Conservation (phyloP, 1,140 invertebrate species). For the Paralvinella palmiformis region DNA sequence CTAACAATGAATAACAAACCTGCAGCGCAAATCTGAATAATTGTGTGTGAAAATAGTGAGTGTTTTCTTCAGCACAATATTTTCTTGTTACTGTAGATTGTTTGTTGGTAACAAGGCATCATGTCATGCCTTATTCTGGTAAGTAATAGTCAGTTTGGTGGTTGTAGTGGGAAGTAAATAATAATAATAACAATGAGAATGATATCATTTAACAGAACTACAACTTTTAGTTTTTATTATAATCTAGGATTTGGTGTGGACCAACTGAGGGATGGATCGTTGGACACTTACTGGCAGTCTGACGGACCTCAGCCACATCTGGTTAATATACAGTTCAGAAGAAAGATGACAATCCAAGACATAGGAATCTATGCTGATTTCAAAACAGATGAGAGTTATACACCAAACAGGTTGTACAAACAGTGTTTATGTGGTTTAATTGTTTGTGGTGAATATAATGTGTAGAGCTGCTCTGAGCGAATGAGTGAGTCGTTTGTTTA, state of each 20-base stretch:
- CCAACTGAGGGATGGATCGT: conserved; percentile 86
- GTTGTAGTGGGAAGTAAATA: neutral
- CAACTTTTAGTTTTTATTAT: no score
- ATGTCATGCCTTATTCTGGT: conserved; percentile 16
- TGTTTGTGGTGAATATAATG: no score
- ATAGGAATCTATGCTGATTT: conserved; percentile 97
- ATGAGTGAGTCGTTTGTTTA: no score
- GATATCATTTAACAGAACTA: no score
- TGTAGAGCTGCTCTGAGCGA: no score
- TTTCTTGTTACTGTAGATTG: neutral
- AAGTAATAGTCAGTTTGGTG: conserved; percentile 3
- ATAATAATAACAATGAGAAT: no score
- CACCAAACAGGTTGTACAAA: conserved; percentile 87
- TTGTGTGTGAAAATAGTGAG: no score
- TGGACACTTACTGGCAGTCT: conserved; percentile 98
- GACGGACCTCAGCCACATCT: conserved; percentile 96
- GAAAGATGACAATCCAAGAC: conserved; percentile 90
- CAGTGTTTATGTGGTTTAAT: no score
- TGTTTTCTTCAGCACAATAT: no score
- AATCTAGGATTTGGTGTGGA: conserved; percentile 89
- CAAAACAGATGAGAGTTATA: conserved; percentile 98
- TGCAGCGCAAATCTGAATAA: no score
- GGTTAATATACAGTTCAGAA: conserved; percentile 94
- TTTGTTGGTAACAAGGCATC: no score
- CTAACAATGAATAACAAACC: no score